These are phyloP conservation scores for Tiliacea citrago DNA, from an alignment of 2,888 invertebrate species.

Conservation along the genomic window DNA sequence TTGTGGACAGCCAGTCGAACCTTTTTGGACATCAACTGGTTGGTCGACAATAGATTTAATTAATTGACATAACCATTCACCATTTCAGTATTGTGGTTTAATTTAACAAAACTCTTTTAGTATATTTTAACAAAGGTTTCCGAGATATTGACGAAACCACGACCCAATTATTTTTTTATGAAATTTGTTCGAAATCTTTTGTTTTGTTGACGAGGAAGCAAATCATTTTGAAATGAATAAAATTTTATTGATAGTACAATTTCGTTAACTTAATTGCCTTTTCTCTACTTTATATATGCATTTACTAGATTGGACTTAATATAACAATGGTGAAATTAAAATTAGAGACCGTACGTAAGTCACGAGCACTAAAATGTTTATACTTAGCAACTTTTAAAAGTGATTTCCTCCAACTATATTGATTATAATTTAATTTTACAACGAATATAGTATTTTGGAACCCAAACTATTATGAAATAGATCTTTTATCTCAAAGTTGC, in stretches of 20 bases:
- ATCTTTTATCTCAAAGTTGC: too few species aligned
- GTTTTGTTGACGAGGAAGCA: conserved; percentile 25
- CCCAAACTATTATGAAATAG: too few species aligned
- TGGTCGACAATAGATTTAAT: not conserved
- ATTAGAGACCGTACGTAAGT: too few species aligned
- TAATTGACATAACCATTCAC: not conserved
- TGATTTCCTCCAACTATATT: too few species aligned
- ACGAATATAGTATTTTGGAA: too few species aligned
- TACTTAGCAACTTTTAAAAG: too few species aligned
- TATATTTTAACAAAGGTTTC: conserved; percentile 29
- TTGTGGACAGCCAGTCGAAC: too few species aligned
- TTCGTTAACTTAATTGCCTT: conserved; percentile 1
- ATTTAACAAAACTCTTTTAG: conserved; percentile 31
- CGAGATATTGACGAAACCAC: conserved; percentile 29
- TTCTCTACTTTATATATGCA: not conserved
- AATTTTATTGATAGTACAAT: conserved; percentile 22
- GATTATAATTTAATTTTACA: too few species aligned
- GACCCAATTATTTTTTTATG: conserved; percentile 33
- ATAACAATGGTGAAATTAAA: too few species aligned
- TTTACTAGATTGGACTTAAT: not conserved
- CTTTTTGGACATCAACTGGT: too few species aligned
- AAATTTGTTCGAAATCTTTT: conserved; percentile 25
- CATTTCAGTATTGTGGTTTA: conserved; percentile 5
- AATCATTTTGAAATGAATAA: conserved; percentile 38
- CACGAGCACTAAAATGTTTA: too few species aligned